Conservation (phyloP, 2,797 vertebrate genomes). For the Muraenolepis orangiensis region DNA sequence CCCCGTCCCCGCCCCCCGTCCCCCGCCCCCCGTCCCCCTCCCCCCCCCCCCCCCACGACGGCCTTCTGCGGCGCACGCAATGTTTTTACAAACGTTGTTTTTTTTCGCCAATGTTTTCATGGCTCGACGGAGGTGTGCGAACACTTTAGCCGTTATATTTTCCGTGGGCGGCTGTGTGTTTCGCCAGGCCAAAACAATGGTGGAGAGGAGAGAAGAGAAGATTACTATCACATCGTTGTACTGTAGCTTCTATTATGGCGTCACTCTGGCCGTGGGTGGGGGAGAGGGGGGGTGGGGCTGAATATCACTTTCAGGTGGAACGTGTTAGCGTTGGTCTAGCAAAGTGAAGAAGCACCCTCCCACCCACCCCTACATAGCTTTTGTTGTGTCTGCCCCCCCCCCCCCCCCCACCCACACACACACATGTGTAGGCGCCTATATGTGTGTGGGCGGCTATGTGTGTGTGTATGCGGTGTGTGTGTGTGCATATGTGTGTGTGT, state of each 20-base stretch:
- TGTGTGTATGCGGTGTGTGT: too few species aligned
- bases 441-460: constrained; percentile 51
- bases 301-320: neutral
- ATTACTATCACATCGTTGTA: neutral
- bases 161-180: neutral
- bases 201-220: neutral
- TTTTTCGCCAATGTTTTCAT: neutral
- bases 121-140: neutral
- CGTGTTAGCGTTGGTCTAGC: neutral
- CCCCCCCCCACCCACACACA: neutral
- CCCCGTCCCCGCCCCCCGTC: too few species aligned
- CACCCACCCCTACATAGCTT: neutral
- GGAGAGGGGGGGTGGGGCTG: too few species aligned
- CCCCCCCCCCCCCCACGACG: too few species aligned
- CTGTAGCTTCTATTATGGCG: neutral
- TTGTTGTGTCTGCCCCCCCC: neutral
- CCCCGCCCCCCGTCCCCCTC: too few species aligned
- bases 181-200: neutral
- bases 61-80: neutral
- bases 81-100: neutral
- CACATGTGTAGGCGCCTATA: too few species aligned
- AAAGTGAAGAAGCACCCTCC: neutral
- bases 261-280: neutral
- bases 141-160: neutral
- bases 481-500: too few species aligned